These are phyloP conservation scores for Alfaro cultratus DNA, from an alignment of 2,797 vertebrate species.

Conservation along the genomic window DNA sequence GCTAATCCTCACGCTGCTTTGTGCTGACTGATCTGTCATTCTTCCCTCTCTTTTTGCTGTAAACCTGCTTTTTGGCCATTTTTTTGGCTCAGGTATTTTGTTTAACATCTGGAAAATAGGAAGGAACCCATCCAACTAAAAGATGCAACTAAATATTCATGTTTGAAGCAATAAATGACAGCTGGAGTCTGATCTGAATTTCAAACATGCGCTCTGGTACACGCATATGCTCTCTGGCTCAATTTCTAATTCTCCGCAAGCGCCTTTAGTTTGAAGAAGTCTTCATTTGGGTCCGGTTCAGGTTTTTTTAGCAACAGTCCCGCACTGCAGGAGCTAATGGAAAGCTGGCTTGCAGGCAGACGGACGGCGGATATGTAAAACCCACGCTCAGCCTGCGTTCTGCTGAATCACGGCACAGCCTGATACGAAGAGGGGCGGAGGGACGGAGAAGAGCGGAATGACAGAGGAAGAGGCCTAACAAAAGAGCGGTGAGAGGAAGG, in stretches of 20 bases:
- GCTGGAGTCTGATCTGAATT: background rate
- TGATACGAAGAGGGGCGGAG: constrained; percentile 38
- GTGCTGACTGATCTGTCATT: constrained; percentile 65
- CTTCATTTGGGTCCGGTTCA: constrained; percentile 15
- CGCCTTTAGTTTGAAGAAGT: background rate
- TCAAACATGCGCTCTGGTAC: background rate
- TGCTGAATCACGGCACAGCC: constrained; percentile 75
- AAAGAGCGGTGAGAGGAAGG: constrained; percentile 32
- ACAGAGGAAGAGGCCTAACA: constrained; percentile 22
- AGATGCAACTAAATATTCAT: background rate
- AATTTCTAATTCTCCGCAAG: background rate
- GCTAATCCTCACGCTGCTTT: constrained; percentile 65
- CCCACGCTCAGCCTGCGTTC: constrained; percentile 67
- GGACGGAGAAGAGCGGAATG: background rate
- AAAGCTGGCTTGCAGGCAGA: constrained; percentile 57
- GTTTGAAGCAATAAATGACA: constrained; percentile 9
- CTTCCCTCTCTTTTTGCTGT: background rate
- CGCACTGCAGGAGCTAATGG: constrained; percentile 58
- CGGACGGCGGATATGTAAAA: constrained; percentile 53
- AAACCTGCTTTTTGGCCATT: constrained; percentile 1
- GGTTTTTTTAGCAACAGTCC: constrained; percentile 24
- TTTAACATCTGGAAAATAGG: constrained; percentile 12
- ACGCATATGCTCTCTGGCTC: background rate
- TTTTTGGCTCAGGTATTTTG: background rate
- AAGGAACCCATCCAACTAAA: background rate